phyloP scores from a whole-genome alignment of 2,888 invertebrate species.

The Beris chalybata region DNA sequence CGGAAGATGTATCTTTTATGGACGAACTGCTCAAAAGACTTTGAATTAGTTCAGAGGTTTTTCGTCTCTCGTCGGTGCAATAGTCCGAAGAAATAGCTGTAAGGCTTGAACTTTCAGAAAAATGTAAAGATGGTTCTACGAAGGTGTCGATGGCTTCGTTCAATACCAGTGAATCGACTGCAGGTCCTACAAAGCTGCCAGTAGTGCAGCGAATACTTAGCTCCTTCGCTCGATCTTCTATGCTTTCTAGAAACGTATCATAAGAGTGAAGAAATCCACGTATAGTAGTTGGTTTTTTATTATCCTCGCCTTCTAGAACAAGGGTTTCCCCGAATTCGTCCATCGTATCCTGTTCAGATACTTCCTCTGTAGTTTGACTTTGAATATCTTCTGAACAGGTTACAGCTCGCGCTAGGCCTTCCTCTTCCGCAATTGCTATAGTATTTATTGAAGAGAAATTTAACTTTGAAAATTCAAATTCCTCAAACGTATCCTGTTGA shows the following conservation, averaged over 20 bases:
- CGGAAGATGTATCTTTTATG: slow-evolving; percentile 41
- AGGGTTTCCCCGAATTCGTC: neutral
- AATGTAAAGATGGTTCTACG: neutral
- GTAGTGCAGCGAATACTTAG: slow-evolving; percentile 1
- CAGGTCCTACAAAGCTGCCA: neutral
- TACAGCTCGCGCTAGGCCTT: neutral
- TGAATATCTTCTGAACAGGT: too few relatives aligned
- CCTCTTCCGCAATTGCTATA: neutral
- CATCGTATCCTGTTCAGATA: neutral
- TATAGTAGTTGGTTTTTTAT: neutral
- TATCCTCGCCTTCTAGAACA: neutral
- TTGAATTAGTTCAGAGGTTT: slow-evolving; percentile 32
- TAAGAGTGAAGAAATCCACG: slow-evolving; percentile 9
- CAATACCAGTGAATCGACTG: neutral
- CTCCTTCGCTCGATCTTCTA: slow-evolving; percentile 1
- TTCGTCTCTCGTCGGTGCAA: slow-evolving; percentile 34
- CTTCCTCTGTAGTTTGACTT: neutral
- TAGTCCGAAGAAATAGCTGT: slow-evolving; percentile 1
- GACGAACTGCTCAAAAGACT: slow-evolving; percentile 36
- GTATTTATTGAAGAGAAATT: neutral
- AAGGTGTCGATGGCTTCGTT: neutral
- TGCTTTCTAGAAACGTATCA: slow-evolving; percentile 24
- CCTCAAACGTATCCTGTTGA: neutral
- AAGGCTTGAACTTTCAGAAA: neutral
- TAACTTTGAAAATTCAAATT: neutral